Evolutionary conservation across 92 coral and sea anemone genomes (phyloP).

Genomic region (Ricordea florida): DNA sequence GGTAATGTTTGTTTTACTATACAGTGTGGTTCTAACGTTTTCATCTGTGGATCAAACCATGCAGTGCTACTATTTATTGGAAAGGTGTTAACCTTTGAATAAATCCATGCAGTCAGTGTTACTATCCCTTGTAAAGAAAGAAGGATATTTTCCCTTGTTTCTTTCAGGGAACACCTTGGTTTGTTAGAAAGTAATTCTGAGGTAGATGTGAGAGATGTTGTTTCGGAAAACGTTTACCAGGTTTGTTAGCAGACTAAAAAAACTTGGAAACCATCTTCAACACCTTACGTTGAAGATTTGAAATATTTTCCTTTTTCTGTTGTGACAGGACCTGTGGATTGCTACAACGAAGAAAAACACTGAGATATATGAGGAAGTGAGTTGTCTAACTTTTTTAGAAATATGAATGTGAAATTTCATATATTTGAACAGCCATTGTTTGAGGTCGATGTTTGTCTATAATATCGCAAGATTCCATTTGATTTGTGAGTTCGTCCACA

Average conservation of each 20-base stretch:
- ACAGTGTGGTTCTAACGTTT: too few species aligned
- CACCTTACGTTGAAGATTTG: neutral
- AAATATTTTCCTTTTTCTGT: neutral
- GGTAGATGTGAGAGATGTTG: slow-evolving; percentile 71
- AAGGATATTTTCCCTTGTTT: neutral
- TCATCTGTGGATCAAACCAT: too few species aligned
- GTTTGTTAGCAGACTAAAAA: slow-evolving; percentile 11
- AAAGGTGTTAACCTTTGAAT: too few species aligned
- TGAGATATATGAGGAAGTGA: slow-evolving; percentile 84
- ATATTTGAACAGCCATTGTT: too few species aligned
- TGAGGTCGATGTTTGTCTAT: too few species aligned
- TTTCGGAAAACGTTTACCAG: slow-evolving; percentile 74
- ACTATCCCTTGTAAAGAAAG: too few species aligned
- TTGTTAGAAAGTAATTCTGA: slow-evolving; percentile 29
- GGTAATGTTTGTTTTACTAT: too few species aligned
- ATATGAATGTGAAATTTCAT: too few species aligned
- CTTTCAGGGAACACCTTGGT: slow-evolving; percentile 80
- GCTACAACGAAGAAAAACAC: slow-evolving; percentile 81
- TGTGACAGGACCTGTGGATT: slow-evolving; percentile 82
- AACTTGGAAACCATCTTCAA: neutral
- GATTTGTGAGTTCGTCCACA: too few species aligned
- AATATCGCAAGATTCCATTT: too few species aligned
- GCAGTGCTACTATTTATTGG: too few species aligned
- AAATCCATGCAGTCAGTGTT: too few species aligned
- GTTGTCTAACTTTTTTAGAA: neutral